Evolutionary conservation across 2,888 invertebrate species (phyloP).

Genomic region (Gerris lacustris): DNA sequence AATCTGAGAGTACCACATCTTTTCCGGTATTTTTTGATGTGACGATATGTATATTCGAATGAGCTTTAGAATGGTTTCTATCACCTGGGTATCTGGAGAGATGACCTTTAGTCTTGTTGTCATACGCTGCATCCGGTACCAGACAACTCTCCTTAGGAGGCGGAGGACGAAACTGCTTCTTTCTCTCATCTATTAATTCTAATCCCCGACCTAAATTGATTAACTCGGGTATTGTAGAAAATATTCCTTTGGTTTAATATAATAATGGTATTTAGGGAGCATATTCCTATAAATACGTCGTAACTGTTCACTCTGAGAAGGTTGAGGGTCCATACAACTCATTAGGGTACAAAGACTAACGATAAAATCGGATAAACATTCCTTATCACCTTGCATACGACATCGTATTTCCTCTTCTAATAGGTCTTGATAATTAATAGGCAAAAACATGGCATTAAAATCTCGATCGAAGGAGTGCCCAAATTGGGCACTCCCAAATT

Average conservation of each 20-base stretch:
- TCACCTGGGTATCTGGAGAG: neutral
- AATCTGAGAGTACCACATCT: neutral
- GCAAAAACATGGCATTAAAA: conserved; percentile 5
- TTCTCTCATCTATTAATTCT: neutral
- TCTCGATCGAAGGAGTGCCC: neutral
- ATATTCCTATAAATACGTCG: neutral
- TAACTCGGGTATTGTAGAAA: neutral
- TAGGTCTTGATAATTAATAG: conserved; percentile 1
- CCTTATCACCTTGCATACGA: neutral
- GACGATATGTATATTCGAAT: neutral
- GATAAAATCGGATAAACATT: neutral
- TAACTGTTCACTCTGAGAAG: neutral
- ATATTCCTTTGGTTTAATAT: neutral
- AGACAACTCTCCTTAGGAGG: neutral
- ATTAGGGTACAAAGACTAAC: neutral
- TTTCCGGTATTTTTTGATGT: neutral
- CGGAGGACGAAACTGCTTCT: neutral
- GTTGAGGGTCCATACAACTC: neutral
- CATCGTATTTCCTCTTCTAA: neutral
- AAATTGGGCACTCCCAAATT: too few species aligned
- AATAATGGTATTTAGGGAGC: conserved; percentile 3
- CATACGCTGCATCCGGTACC: neutral
- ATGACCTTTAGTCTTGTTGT: neutral
- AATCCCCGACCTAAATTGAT: neutral
- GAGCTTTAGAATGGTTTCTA: neutral